A percentile compares a stretch with the other conserved stretches of the same genome.
These are phyloP conservation scores for Nomada ruficornis DNA, from an alignment of 2,888 invertebrate genomes.

Conservation along the genomic window DNA sequence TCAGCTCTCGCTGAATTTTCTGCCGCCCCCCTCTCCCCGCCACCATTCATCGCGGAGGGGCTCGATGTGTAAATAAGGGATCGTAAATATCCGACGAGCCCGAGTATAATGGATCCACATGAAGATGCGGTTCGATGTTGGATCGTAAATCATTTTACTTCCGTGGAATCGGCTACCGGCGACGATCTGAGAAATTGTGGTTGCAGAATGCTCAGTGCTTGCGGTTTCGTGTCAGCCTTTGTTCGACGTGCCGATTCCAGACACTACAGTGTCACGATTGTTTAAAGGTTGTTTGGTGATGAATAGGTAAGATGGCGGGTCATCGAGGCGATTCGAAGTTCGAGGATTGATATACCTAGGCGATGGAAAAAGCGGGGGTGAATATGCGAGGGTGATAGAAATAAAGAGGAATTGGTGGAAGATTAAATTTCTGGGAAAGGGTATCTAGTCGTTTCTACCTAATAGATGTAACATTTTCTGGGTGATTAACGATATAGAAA, in stretches of 20 bases:
- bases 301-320: background rate
- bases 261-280: background rate
- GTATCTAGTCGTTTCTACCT: too few species aligned
- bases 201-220: constrained; percentile 50
- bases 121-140: constrained; percentile 58
- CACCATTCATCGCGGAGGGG: constrained; percentile 17
- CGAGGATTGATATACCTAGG: background rate
- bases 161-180: constrained; percentile 32
- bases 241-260: constrained; percentile 32
- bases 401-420: too few species aligned
- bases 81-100: constrained; percentile 55
- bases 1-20: constrained; percentile 14
- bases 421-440: too few species aligned
- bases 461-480: too few species aligned
- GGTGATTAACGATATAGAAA: too few species aligned
- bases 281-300: background rate
- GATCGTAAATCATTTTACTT: constrained; percentile 50
- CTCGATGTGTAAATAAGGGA: constrained; percentile 62
- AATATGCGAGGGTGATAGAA: too few species aligned
- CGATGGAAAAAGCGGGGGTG: background rate
- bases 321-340: background rate
- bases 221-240: constrained; percentile 46
- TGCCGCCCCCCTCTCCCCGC: background rate
- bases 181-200: constrained; percentile 58
- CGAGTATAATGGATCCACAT: constrained; percentile 48